phyloP scores from a whole-genome alignment of 2,888 invertebrate genomes.

The Hedya salicella region DNA sequence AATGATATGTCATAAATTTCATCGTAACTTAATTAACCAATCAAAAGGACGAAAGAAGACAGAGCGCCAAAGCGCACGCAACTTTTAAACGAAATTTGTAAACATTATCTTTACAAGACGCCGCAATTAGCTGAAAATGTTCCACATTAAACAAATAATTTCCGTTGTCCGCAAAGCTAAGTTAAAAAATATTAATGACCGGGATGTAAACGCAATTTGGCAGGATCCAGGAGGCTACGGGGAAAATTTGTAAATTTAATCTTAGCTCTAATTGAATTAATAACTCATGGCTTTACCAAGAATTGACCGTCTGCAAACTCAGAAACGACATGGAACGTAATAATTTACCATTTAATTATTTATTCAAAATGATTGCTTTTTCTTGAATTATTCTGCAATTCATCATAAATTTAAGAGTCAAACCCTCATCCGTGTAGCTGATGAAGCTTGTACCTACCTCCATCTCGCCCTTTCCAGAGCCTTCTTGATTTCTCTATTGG shows the following conservation, averaged over 20 bases:
- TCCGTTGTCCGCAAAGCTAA: constrained; percentile 12
- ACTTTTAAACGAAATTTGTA: background rate
- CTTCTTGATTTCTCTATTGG: too few species aligned
- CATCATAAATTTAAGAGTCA: too few species aligned
- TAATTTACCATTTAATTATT: background rate
- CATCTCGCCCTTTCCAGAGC: too few species aligned
- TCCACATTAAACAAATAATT: constrained; percentile 25
- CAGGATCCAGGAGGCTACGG: constrained; percentile 5
- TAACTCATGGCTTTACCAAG: constrained; percentile 14
- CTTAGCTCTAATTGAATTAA: constrained; percentile 21
- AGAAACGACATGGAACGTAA: too few species aligned
- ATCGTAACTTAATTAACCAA: background rate
- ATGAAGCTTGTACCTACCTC: too few species aligned
- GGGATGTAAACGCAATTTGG: constrained; percentile 18
- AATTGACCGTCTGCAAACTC: constrained; percentile 9
- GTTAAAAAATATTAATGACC: constrained; percentile 28
- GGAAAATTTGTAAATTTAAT: constrained; percentile 10
- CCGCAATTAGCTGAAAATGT: constrained; percentile 20
- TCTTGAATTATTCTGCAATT: too few species aligned
- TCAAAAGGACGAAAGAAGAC: background rate
- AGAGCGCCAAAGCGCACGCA: background rate
- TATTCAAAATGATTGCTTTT: too few species aligned
- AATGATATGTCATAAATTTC: too few species aligned
- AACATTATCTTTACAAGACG: background rate
- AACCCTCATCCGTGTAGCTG: too few species aligned